A percentile compares a stretch with the other conserved stretches of the same genome.
Evolutionary conservation across 2,888 invertebrate genomes (phyloP).

Genomic region (Drosophila eohydei): DNA sequence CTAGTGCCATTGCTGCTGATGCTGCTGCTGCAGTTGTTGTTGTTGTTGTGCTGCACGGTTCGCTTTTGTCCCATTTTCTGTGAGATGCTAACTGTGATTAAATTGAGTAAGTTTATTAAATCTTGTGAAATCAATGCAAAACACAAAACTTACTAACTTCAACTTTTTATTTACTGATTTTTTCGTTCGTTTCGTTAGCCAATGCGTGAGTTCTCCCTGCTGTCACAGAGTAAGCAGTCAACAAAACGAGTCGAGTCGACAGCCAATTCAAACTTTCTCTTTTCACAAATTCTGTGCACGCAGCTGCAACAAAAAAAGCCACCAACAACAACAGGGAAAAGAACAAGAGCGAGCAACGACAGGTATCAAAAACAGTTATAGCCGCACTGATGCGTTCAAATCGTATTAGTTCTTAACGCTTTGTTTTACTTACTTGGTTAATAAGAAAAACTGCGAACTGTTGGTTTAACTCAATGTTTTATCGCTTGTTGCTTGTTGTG

Average conservation of each 20-base stretch:
- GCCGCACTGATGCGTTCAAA: constrained; percentile 39
- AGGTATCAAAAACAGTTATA: constrained; percentile 20
- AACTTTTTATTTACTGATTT: background rate
- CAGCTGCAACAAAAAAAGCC: constrained; percentile 37
- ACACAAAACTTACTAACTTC: constrained; percentile 11
- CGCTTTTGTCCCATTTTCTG: constrained; percentile 44
- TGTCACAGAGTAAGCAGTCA: constrained; percentile 1
- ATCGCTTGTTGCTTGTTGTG: constrained; percentile 4
- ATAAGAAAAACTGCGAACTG: background rate
- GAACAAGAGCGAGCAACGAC: background rate
- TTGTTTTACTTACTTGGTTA: constrained; percentile 1
- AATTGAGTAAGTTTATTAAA: background rate
- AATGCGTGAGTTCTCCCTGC: background rate
- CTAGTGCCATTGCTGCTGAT: constrained; percentile 1
- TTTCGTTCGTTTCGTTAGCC: background rate
- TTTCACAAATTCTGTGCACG: constrained; percentile 78
- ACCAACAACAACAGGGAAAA: background rate
- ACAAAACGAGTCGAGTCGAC: constrained; percentile 1
- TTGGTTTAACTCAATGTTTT: background rate
- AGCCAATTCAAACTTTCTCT: constrained; percentile 72
- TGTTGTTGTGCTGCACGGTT: constrained; percentile 7
- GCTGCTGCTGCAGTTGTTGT: background rate
- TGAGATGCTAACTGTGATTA: no score
- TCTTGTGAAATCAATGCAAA: background rate
- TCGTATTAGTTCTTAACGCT: constrained; percentile 36